Base-by-base conservation (phyloP, 2,888 invertebrate genomes). In the Himalopsyche kuldschensis region DNA sequence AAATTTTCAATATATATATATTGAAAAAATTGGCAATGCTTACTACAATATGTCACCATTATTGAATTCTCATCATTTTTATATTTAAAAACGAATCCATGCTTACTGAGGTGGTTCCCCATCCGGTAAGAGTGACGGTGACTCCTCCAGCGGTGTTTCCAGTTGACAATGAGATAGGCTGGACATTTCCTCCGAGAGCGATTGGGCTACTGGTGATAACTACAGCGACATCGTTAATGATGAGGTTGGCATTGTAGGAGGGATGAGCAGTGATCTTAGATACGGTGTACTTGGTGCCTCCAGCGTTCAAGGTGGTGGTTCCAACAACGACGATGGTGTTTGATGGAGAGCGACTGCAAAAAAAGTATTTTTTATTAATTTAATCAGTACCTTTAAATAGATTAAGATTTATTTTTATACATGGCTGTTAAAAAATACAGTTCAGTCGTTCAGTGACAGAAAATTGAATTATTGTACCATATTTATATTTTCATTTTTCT, bases 181-280 rank as follows among this genome's bases (percentile, higher is more conserved):
- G 89, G 1, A 92, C 89, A 3, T 84, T 87, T 1, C 88, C 88
- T 63, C 82, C 88, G 86, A 91, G 91, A 85, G 84, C 84, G 8
- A 93, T 91, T 3, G 88, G 87, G 0, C 79, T 79, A 0, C 87
- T 80, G 0, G 91, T 87, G 83, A 88, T 89, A n/a, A 93, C 87
- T 0, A 93, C 88, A 85, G 91, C 92, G 85, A 93, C 89, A 87
- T 93, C 93, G 85, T 92, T 91, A 0, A 10, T 84, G 75, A 92
- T 90, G n/a, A 87, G 79, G 0, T 75, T 11, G 0, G 88, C 82
- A 85, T 92, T 88, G 87, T 91, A 93, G 1, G 89, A 55, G 20
- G 90, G 88, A 86, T 93, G 92, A n/a, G 89, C 84, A 31, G 90
- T 88, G 84, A 91, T 89, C n/a, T 87, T 85, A 0, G 89, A 88